Conservation (phyloP, 1,140 invertebrate genomes). For the Drusus annulatus region DNA sequence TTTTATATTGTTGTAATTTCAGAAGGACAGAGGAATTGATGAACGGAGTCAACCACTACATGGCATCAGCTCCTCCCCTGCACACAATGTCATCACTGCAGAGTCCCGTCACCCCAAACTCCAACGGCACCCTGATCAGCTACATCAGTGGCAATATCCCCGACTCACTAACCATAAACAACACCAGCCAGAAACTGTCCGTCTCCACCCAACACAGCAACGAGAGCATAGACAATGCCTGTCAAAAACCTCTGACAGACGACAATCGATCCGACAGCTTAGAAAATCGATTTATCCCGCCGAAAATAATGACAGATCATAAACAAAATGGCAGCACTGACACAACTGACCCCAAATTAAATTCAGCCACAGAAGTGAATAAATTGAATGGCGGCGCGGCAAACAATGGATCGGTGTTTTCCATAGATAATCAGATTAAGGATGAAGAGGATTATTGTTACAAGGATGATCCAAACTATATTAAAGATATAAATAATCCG, state of each 20-base stretch:
- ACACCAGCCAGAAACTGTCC: slow-evolving; percentile 50
- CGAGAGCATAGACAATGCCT: slow-evolving; percentile 44
- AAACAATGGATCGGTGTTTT: slow-evolving; percentile 29
- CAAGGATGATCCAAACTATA: slow-evolving; percentile 56
- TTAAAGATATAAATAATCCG: slow-evolving; percentile 57
- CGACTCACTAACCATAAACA: slow-evolving; percentile 45
- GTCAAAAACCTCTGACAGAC: slow-evolving; percentile 14
- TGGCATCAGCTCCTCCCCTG: slow-evolving; percentile 65
- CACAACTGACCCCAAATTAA: background rate
- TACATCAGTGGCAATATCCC: slow-evolving; percentile 48
- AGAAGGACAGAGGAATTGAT: slow-evolving; percentile 71
- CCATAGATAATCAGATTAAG: slow-evolving; percentile 7
- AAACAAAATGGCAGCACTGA: slow-evolving; percentile 1
- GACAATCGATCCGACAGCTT: slow-evolving; percentile 52
- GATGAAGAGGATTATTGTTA: slow-evolving; percentile 44
- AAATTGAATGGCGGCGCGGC: background rate
- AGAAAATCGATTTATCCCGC: slow-evolving; percentile 55
- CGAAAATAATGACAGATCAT: slow-evolving; percentile 16
- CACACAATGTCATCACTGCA: slow-evolving; percentile 39
- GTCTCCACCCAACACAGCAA: slow-evolving; percentile 56
- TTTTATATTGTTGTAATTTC: background rate
- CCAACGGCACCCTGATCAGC: slow-evolving; percentile 46
- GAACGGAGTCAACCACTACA: slow-evolving; percentile 69
- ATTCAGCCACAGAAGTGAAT: slow-evolving; percentile 1
- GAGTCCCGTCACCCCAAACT: slow-evolving; percentile 10